These are phyloP conservation scores for Numenius phaeopus DNA, from an alignment of 2,797 vertebrate species.

Conservation along the genomic window DNA sequence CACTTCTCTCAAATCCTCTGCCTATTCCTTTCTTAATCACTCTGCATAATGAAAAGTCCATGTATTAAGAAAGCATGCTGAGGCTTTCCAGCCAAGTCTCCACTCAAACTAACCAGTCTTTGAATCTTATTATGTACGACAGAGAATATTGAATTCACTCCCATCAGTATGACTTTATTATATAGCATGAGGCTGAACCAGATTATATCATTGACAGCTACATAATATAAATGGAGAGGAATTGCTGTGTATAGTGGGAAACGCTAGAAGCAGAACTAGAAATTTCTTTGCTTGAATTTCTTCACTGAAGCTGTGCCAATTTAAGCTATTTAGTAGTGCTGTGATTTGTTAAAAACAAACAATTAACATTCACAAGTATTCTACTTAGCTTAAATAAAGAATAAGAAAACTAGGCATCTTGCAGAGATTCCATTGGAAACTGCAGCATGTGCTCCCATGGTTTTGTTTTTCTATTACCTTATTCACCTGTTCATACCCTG, in stretches of 20 bases:
- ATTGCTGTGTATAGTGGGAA: neutral
- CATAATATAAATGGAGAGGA: neutral
- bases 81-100: neutral
- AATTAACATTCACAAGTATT: neutral
- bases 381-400: neutral
- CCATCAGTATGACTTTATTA: neutral
- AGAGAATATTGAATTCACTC: neutral
- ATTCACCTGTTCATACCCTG: neutral
- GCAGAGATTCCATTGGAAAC: neutral
- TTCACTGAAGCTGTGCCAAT: neutral
- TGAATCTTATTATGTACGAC: neutral
- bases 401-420: neutral
- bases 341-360: neutral
- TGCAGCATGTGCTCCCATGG: fast-evolving
- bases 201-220: neutral
- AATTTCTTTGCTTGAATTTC: neutral
- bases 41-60: neutral
- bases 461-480: neutral
- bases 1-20: neutral
- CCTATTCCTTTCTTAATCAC: neutral
- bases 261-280: neutral
- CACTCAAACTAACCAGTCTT: neutral
- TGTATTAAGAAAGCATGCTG: neutral
- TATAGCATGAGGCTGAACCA: neutral
- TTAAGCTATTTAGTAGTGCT: neutral